Percentiles rank a stretch among this genome's conserved stretches.
Evolutionary conservation across 37 sponge, comb jelly and placozoan genomes (phyloP).

Genomic region (Ephydatia muelleri): DNA sequence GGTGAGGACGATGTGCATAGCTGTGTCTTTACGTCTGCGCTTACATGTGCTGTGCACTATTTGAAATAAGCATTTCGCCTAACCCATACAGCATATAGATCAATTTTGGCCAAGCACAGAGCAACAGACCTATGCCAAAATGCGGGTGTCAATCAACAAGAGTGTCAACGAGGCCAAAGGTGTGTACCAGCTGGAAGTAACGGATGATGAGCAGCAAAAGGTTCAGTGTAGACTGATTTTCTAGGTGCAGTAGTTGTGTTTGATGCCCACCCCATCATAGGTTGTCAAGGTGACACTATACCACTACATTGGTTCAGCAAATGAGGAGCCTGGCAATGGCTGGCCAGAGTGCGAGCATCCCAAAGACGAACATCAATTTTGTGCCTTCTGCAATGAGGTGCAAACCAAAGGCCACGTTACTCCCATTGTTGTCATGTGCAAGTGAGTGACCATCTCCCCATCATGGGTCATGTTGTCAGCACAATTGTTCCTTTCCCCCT

Average conservation of each 20-base stretch:
- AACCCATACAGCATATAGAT: too few relatives aligned
- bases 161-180: too few relatives aligned
- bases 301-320: constrained; percentile 50
- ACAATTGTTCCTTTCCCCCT: not conserved
- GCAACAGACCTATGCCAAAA: too few relatives aligned
- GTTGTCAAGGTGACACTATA: constrained; percentile 38
- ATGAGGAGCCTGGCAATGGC: too few relatives aligned
- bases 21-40: not conserved
- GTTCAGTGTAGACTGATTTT: too few relatives aligned
- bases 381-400: constrained; percentile 37
- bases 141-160: too few relatives aligned
- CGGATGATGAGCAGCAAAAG: too few relatives aligned
- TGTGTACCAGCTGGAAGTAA: too few relatives aligned
- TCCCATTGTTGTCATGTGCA: constrained; percentile 76
- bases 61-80: too few relatives aligned
- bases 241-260: too few relatives aligned
- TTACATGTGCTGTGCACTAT: not conserved
- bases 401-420: constrained; percentile 54
- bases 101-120: too few relatives aligned
- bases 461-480: not conserved
- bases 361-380: not conserved
- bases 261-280: not conserved
- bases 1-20: not conserved
- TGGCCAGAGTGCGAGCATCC: constrained; percentile 69
- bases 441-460: constrained; percentile 14